These are phyloP conservation scores for Thymelicus lineola DNA, from an alignment of 2,888 invertebrate species.

Conservation along the genomic window DNA sequence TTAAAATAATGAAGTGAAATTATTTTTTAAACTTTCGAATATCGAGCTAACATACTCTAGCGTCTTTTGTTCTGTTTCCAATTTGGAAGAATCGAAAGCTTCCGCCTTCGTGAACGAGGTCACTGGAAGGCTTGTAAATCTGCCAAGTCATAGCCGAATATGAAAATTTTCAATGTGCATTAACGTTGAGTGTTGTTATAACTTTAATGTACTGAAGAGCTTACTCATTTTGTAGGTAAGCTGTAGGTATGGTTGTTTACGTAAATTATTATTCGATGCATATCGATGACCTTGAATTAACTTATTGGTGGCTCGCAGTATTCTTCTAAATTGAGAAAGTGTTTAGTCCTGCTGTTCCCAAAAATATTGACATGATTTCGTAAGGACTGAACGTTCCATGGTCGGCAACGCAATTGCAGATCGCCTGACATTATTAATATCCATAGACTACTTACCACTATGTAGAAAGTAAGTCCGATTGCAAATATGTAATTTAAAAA, in stretches of 20 bases:
- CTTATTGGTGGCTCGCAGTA: too few species aligned
- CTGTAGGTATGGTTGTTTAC: background rate
- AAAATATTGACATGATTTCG: too few species aligned
- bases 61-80: slow-evolving; percentile 17
- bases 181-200: slow-evolving; percentile 17
- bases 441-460: too few species aligned
- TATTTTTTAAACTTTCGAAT: background rate
- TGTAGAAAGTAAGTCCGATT: too few species aligned
- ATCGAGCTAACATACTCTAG: slow-evolving; percentile 5
- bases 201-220: slow-evolving; percentile 13
- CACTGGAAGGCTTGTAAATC: slow-evolving; percentile 15
- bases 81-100: slow-evolving; percentile 20
- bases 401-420: too few species aligned
- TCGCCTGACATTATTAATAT: too few species aligned
- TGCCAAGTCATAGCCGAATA: slow-evolving; percentile 30
- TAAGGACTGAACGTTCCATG: too few species aligned
- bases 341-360: too few species aligned
- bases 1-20: background rate
- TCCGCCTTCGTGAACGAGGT: slow-evolving; percentile 27
- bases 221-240: slow-evolving; percentile 2
- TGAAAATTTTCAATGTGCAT: slow-evolving; percentile 28
- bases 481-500: too few species aligned
- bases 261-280: background rate
- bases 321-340: too few species aligned
- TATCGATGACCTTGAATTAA: background rate